phyloP scores from a whole-genome alignment of 2,113 vertebrate species.

The Stegostoma tigrinum region DNA sequence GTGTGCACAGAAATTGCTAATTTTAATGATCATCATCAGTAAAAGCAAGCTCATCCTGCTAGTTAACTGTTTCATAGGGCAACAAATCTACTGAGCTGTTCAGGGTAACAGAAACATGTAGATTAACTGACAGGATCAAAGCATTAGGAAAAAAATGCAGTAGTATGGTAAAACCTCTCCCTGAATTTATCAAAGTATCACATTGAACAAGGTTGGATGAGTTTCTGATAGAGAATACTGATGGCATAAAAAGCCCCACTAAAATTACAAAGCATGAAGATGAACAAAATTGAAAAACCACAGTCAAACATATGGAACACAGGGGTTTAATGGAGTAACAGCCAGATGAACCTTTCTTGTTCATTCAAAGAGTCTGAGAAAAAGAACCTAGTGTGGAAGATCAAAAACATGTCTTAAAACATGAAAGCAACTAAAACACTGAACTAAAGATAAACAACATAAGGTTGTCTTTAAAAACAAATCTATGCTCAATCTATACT shows the following conservation, averaged over 20 bases:
- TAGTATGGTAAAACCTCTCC: neutral
- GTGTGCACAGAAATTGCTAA: neutral
- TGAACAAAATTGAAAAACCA: neutral
- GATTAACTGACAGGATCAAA: neutral
- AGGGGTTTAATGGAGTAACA: neutral
- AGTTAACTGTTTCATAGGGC: neutral
- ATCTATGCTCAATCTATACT: neutral
- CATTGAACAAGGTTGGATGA: neutral
- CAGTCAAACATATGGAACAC: neutral
- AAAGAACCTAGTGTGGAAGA: neutral
- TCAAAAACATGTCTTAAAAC: neutral
- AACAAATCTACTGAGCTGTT: neutral
- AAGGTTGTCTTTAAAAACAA: neutral
- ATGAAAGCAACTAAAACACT: neutral
- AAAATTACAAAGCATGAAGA: neutral
- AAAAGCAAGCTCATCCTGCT: neutral
- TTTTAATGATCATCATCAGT: neutral
- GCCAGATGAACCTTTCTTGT: neutral
- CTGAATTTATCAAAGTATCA: neutral
- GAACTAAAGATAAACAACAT: neutral
- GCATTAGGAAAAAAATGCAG: neutral
- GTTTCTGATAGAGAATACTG: neutral
- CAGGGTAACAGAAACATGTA: neutral
- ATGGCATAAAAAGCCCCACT: neutral
- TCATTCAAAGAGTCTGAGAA: neutral